Evolutionary conservation across 2,113 vertebrate genomes (phyloP).

Genomic region (Cochlearius cochlearius): DNA sequence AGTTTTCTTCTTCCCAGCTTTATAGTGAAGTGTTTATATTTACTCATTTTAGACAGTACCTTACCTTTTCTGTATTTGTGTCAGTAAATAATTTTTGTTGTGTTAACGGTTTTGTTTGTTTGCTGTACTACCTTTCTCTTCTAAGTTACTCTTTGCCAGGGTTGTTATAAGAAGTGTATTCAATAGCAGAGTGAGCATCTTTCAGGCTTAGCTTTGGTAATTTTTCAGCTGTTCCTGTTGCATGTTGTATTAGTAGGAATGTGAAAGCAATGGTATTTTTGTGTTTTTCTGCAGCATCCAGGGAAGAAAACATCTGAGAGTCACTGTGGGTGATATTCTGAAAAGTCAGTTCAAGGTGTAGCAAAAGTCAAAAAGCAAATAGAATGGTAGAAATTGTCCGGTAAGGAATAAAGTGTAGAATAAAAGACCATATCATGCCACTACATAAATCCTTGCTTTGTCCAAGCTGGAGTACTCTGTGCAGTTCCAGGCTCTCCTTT

Average conservation of each 20-base stretch:
- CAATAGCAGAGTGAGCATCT: not conserved
- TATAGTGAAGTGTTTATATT: not conserved
- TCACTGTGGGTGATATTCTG: not conserved
- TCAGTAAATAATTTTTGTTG: not conserved
- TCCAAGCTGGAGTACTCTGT: not conserved
- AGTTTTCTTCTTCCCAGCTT: not conserved
- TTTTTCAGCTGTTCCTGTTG: not conserved
- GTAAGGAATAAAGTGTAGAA: not conserved
- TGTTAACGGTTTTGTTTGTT: not conserved
- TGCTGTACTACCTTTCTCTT: not conserved
- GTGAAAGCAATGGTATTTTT: not conserved
- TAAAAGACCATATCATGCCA: not conserved
- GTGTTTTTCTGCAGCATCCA: not conserved
- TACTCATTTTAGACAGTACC: not conserved
- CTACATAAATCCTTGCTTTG: not conserved
- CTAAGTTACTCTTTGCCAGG: not conserved
- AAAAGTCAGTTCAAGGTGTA: not conserved
- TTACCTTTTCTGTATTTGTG: not conserved
- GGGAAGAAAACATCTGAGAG: not conserved
- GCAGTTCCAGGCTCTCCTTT: not conserved
- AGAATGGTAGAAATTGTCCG: not conserved
- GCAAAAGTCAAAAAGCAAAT: not conserved
- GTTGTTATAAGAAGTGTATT: not conserved
- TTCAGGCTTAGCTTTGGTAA: not conserved
- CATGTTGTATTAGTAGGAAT: not conserved